Evolutionary conservation across 23 tunicate species (phyloP).

Genomic region (Aplidium turbinatum): DNA sequence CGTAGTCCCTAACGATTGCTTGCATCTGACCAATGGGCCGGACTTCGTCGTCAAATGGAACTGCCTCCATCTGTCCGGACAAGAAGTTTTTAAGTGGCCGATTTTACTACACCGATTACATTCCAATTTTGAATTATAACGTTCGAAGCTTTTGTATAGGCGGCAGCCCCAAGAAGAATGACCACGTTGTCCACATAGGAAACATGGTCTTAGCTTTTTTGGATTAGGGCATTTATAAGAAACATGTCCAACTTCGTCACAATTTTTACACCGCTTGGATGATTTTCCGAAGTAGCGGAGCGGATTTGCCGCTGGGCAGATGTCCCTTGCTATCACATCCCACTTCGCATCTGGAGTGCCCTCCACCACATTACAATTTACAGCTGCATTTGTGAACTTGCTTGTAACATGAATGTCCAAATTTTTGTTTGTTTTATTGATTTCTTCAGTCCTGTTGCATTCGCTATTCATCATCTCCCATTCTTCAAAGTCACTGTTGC

Average conservation of each 20-base stretch:
- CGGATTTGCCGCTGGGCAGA: too few relatives aligned
- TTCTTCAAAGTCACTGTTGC: slow-evolving; percentile 18
- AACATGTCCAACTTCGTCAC: slow-evolving; percentile 23
- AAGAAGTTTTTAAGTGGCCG: slow-evolving; percentile 8
- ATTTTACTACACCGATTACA: slow-evolving; percentile 29
- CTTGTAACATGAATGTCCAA: neutral
- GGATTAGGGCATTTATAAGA: slow-evolving; percentile 27
- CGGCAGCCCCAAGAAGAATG: slow-evolving; percentile 4
- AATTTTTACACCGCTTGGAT: slow-evolving; percentile 20
- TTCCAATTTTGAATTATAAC: neutral
- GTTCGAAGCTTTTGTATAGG: neutral
- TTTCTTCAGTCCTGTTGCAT: neutral
- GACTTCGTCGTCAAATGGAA: slow-evolving; percentile 37
- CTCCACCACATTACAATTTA: neutral
- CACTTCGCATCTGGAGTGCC: slow-evolving; percentile 5
- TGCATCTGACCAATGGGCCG: slow-evolving; percentile 3
- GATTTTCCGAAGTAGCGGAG: slow-evolving; percentile 15
- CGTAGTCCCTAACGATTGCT: neutral
- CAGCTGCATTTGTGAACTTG: neutral
- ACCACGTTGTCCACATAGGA: slow-evolving; percentile 19
- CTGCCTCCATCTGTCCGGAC: slow-evolving; percentile 57
- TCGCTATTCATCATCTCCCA: slow-evolving; percentile 21
- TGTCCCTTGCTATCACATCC: slow-evolving; percentile 6
- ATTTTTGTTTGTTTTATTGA: too few relatives aligned
- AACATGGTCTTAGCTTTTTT: slow-evolving; percentile 9